Percentiles rank a stretch among this genome's conserved stretches.
Evolutionary conservation across 2,797 vertebrate genomes (phyloP).

Genomic region (Labroides dimidiatus): DNA sequence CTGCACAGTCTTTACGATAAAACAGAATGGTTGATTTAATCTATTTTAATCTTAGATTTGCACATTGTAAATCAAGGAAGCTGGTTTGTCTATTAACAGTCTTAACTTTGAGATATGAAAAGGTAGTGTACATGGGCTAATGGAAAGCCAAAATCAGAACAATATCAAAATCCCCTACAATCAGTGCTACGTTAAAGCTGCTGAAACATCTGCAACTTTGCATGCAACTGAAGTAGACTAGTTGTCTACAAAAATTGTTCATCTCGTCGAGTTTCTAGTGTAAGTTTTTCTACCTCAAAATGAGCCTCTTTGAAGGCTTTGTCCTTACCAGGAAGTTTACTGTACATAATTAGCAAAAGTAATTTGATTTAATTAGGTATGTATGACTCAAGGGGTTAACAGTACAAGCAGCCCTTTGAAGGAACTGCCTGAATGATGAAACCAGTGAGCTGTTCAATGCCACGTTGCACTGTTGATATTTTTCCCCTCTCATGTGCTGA

Average conservation of each 20-base stretch:
- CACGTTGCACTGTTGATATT: slow-evolving; percentile 80
- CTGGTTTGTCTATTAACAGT: background rate
- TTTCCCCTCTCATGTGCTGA: slow-evolving; percentile 43
- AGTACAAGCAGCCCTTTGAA: slow-evolving; percentile 26
- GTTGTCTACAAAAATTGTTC: background rate
- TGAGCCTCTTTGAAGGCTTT: background rate
- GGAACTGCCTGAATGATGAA: slow-evolving; percentile 62
- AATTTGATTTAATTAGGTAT: slow-evolving; percentile 9
- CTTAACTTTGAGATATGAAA: background rate
- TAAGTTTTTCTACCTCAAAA: background rate
- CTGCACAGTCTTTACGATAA: slow-evolving; percentile 31
- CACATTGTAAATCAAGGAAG: background rate
- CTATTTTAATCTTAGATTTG: background rate
- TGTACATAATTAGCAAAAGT: background rate
- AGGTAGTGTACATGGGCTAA: background rate
- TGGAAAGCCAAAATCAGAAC: no score
- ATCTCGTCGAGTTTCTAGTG: background rate
- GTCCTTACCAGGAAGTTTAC: background rate
- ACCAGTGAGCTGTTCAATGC: slow-evolving; percentile 77
- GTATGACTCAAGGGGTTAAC: slow-evolving; percentile 38
- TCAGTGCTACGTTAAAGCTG: no score
- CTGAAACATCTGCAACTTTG: background rate
- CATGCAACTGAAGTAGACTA: background rate
- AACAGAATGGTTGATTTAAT: background rate
- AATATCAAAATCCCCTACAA: no score